Percentiles rank a stretch among this genome's conserved stretches.
Conservation (phyloP, 2,113 vertebrate species). For the Mystacornis crossleyi region DNA sequence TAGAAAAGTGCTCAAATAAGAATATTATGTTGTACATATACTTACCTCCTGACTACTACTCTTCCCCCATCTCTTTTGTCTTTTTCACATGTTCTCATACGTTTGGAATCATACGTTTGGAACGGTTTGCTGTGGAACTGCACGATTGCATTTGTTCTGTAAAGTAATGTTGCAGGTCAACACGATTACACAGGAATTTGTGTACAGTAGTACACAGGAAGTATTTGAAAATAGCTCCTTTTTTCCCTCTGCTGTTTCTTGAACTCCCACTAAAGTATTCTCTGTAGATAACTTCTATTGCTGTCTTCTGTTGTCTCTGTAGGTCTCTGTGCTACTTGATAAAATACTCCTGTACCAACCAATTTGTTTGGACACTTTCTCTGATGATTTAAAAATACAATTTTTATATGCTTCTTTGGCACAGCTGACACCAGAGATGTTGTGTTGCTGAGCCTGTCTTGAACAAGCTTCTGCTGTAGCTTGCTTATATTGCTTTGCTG, state of each 20-base stretch:
- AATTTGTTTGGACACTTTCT: neutral
- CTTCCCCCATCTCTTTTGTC: neutral
- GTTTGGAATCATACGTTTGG: neutral
- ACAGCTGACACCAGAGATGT: neutral
- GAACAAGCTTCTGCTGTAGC: neutral
- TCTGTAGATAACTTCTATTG: neutral
- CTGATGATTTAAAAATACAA: neutral
- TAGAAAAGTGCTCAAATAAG: neutral
- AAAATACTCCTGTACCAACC: neutral
- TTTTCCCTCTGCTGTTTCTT: neutral
- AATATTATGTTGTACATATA: neutral
- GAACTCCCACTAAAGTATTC: neutral
- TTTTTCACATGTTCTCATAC: neutral
- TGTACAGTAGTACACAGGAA: neutral
- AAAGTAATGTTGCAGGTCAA: neutral
- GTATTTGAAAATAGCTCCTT: neutral
- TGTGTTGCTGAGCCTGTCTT: neutral
- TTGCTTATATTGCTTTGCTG: neutral
- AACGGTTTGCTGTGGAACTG: neutral
- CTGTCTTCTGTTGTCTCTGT: neutral
- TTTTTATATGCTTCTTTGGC: neutral
- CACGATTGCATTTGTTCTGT: neutral
- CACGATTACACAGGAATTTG: neutral
- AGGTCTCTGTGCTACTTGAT: neutral
- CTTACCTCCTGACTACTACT: neutral